These are phyloP conservation scores for Axis porcinus DNA, from an alignment of 2,113 vertebrate genomes.

Conservation along the genomic window DNA sequence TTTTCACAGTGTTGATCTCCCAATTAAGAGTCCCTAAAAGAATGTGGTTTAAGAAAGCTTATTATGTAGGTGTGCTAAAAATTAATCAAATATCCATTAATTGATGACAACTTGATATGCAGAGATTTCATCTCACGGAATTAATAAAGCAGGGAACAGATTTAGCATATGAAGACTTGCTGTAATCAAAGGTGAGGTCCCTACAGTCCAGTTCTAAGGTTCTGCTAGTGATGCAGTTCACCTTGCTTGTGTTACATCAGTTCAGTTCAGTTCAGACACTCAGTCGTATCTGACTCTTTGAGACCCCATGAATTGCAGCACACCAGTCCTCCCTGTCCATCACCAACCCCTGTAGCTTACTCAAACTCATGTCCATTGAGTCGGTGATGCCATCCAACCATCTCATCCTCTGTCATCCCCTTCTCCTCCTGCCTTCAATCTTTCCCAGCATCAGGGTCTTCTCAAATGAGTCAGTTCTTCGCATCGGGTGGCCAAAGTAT, in stretches of 20 bases:
- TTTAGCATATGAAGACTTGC: conserved; percentile 46
- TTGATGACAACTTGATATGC: conserved; percentile 36
- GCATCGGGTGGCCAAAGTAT: neutral
- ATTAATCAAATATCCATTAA: conserved; percentile 43
- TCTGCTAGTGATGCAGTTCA: conserved; percentile 14
- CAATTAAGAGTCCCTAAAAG: neutral
- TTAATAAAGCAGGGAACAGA: conserved; percentile 62
- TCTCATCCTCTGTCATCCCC: neutral
- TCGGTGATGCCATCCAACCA: neutral
- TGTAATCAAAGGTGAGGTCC: conserved; percentile 44
- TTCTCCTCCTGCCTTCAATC: neutral
- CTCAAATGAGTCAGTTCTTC: neutral
- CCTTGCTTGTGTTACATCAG: neutral
- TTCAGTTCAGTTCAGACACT: neutral
- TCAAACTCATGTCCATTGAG: neutral
- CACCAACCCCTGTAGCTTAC: neutral
- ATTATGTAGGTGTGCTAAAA: neutral
- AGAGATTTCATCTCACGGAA: conserved; percentile 53
- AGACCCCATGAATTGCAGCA: neutral
- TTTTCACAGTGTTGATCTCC: neutral
- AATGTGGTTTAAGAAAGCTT: neutral
- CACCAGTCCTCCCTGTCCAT: neutral
- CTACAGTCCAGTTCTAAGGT: neutral
- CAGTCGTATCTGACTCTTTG: neutral
- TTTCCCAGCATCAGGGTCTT: neutral